Percentiles rank a stretch among this genome's conserved stretches.
Evolutionary conservation across 2,797 vertebrate genomes (phyloP).

Genomic region (Crocodylus rhombifer): DNA sequence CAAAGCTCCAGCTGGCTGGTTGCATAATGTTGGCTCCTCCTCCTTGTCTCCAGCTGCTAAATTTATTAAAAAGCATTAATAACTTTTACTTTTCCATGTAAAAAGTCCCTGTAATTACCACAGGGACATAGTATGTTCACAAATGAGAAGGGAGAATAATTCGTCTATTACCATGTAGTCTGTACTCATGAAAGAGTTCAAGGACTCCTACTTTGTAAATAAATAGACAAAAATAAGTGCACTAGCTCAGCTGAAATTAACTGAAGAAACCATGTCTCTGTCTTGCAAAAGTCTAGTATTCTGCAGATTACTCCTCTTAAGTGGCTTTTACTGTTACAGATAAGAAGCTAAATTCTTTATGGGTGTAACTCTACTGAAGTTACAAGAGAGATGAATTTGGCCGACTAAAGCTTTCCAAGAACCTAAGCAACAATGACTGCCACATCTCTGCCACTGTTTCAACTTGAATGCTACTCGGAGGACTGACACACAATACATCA

Average conservation of each 20-base stretch:
- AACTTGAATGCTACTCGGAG: constrained; percentile 46
- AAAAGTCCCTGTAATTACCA: not conserved
- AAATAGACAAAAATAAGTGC: not conserved
- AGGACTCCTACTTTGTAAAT: accelerated
- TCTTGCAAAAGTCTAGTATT: not conserved
- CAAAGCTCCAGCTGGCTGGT: not conserved
- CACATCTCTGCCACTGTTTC: constrained; percentile 40
- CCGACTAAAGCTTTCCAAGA: constrained; percentile 50
- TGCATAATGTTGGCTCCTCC: not conserved
- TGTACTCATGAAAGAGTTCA: not conserved
- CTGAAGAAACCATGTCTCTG: not conserved
- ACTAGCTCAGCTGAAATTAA: not conserved
- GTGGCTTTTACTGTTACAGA: not conserved
- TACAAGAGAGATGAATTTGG: constrained; percentile 32
- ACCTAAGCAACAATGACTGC: constrained; percentile 43
- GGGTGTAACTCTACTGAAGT: not conserved
- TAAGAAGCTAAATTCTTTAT: not conserved
- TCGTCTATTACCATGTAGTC: not conserved
- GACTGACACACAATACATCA: constrained; percentile 63
- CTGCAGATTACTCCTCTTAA: not conserved
- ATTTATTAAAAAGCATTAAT: not conserved
- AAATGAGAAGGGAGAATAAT: not conserved
- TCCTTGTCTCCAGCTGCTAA: not conserved
- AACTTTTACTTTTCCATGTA: not conserved
- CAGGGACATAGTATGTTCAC: not conserved